Percentiles rank a stretch among this genome's conserved stretches.
Evolutionary conservation across 1,140 invertebrate species (phyloP).

Genomic region (Tachypleus tridentatus): DNA sequence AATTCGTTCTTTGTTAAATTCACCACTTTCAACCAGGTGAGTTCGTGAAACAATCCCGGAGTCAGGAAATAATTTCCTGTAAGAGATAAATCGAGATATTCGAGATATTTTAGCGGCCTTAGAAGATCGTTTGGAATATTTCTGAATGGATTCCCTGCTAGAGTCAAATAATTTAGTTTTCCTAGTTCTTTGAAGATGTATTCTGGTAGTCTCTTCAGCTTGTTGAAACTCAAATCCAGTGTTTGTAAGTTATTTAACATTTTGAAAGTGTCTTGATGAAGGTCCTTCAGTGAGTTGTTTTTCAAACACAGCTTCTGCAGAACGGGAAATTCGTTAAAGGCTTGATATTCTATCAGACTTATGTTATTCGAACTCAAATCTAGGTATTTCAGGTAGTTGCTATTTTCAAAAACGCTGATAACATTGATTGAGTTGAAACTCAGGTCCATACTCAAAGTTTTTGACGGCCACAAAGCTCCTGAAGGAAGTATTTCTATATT

Average conservation of each 20-base stretch:
- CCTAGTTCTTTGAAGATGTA: conserved; percentile 14
- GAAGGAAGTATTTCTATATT: too few species aligned
- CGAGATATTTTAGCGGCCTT: conserved; percentile 8
- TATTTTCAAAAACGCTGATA: too few species aligned
- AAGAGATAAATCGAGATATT: conserved; percentile 14
- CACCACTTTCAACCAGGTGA: conserved; percentile 14
- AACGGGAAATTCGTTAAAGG: too few species aligned
- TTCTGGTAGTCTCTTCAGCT: conserved; percentile 11
- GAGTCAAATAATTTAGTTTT: conserved; percentile 12
- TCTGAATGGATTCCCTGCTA: conserved; percentile 16
- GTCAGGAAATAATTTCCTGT: conserved; percentile 3
- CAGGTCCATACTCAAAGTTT: too few species aligned
- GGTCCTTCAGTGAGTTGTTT: too few species aligned
- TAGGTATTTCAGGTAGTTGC: too few species aligned
- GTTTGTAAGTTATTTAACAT: conserved; percentile 9
- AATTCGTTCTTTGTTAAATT: conserved; percentile 23
- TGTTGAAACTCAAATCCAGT: conserved; percentile 19
- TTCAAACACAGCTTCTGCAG: too few species aligned
- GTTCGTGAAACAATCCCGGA: not conserved
- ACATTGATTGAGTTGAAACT: too few species aligned
- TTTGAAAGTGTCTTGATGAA: too few species aligned
- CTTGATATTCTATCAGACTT: too few species aligned
- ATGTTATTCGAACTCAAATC: too few species aligned
- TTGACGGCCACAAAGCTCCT: too few species aligned
- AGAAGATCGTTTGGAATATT: conserved; percentile 13